Base-by-base conservation (phyloP, 2,113 vertebrate genomes). In the Dromas ardeola region DNA sequence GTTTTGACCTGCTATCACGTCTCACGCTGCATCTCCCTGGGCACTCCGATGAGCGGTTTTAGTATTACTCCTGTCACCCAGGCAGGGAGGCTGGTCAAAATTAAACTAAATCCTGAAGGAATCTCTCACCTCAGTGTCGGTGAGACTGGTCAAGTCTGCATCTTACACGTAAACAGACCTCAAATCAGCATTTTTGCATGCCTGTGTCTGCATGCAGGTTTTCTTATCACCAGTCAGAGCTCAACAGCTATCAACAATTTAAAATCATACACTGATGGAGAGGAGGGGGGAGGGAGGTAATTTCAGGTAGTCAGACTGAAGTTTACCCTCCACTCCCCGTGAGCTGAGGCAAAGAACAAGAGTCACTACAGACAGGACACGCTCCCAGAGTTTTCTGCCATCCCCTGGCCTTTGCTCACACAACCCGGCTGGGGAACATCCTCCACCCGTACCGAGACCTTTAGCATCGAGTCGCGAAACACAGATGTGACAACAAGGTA, bases 271-370 rank as follows among this genome's bases (percentile, higher is more conserved):
- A n/a, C 34, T 40, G 67, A 40, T 56, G 86, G 55, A 72, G 86
- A 84, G 45, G 27, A 82, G 26, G 2, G 2, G 4, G 53, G 45
- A 80, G 42, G 69, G 56, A 89, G 94, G 77, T 40, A 81, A 95
- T 93, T 81, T 86, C 72, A 94, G 84, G 63, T 91, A 88, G 71
- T 97, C 87, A 90, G 69, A 50, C 29, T 79, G 69, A 97, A 96
- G 96, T 96, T 97, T 88, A 72, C 72, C 92, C 72, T 94, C 86
- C 50, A 34, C n/a, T 90, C 47, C 49, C 47, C 19, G 2, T 2
- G 22, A 61, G 86, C 95, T 71, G 85, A 96, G 47, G 66, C 29
- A 90, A 69, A 96, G 73, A 85, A 92, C 45, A 30, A 82, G 71
- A 90, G 89, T 90, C 78, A 6, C 93, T 29, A 21, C n/a, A 56